Evolutionary conservation across 2,888 invertebrate species (phyloP).

Genomic region (Cataglyphis livida): DNA sequence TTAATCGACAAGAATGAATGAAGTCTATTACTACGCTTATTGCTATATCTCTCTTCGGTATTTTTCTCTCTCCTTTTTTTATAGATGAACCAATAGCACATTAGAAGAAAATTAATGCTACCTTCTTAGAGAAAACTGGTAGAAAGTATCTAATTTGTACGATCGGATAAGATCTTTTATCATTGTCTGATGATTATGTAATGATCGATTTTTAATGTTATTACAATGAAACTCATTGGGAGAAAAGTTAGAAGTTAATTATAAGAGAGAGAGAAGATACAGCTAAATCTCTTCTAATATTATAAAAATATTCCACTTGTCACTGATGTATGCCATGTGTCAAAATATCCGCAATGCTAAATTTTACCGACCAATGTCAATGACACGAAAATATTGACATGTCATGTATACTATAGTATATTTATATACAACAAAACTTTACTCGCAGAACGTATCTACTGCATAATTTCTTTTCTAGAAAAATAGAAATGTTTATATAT

Average conservation of each 20-base stretch:
- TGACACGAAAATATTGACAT: too few species aligned
- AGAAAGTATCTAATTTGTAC: neutral
- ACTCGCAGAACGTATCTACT: too few species aligned
- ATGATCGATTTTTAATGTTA: neutral
- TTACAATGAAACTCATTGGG: neutral
- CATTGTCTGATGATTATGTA: neutral
- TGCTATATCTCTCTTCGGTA: neutral
- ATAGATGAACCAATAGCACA: neutral
- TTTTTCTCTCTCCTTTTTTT: neutral
- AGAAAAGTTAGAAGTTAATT: neutral
- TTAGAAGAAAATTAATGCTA: neutral
- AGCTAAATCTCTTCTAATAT: neutral
- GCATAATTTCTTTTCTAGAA: too few species aligned
- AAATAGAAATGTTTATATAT: too few species aligned
- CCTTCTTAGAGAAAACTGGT: neutral
- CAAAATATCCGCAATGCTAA: neutral
- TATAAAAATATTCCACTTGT: neutral
- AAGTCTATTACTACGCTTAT: neutral
- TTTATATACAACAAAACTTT: too few species aligned
- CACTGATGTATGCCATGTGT: neutral
- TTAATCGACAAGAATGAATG: neutral
- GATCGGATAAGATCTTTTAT: neutral
- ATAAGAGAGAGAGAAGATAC: neutral
- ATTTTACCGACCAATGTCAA: too few species aligned
- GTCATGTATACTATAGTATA: too few species aligned